A percentile compares a stretch with the other conserved stretches of the same genome.
Evolutionary conservation across 2,888 invertebrate genomes (phyloP).

Genomic region (Acanthosoma haemorrhoidale): DNA sequence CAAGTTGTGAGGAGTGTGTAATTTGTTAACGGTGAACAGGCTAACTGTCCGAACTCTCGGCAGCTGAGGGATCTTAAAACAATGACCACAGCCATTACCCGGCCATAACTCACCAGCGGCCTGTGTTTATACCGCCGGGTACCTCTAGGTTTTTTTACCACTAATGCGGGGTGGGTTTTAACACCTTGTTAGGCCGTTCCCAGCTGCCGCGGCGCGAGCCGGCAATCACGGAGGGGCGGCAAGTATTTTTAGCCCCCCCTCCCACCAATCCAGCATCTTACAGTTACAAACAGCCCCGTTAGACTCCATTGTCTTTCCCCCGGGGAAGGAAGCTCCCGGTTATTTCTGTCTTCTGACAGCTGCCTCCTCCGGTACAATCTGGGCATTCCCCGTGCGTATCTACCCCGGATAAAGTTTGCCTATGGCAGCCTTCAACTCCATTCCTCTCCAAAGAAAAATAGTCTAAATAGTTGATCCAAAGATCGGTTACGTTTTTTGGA

Average conservation of each 20-base stretch:
- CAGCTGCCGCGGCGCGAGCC: neutral
- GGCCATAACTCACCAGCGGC: conserved; percentile 2
- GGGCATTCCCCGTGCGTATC: too few relatives aligned
- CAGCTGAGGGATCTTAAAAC: conserved; percentile 21
- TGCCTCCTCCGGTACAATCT: conserved; percentile 8
- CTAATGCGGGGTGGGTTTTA: conserved; percentile 25
- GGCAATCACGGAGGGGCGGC: too few relatives aligned
- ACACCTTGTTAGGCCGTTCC: conserved; percentile 21
- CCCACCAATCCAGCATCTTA: too few relatives aligned
- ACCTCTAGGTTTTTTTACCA: neutral
- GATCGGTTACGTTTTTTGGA: too few relatives aligned
- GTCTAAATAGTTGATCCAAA: too few relatives aligned
- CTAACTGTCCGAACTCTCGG: conserved; percentile 11
- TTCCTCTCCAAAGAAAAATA: too few relatives aligned
- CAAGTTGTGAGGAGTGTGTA: neutral
- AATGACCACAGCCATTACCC: conserved; percentile 12
- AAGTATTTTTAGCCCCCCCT: conserved; percentile 13
- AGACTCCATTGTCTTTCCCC: conserved; percentile 19
- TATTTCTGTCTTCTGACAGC: conserved; percentile 18
- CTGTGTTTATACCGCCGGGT: conserved; percentile 4
- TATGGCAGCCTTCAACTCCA: too few relatives aligned
- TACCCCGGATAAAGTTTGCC: too few relatives aligned
- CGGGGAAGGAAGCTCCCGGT: neutral
- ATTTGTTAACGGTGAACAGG: neutral
- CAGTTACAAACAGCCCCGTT: conserved; percentile 25